Evolutionary conservation across 2,888 invertebrate species (phyloP).

Genomic region (Sycophila texana): DNA sequence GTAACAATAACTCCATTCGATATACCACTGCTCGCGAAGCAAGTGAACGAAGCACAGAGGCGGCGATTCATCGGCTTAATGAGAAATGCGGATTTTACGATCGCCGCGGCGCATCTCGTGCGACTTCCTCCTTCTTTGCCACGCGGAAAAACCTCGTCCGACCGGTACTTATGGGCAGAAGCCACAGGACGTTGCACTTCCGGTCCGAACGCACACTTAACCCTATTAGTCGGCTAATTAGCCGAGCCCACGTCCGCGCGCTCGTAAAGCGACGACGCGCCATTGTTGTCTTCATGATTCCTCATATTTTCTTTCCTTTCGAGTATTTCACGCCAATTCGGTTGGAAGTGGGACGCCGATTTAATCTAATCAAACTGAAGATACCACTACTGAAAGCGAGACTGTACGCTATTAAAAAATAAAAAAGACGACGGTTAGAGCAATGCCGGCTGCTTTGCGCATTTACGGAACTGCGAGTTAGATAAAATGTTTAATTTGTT

Average conservation of each 20-base stretch:
- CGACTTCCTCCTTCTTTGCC: conserved; percentile 10
- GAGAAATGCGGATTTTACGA: conserved; percentile 26
- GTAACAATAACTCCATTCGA: too few species aligned
- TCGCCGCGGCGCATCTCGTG: conserved; percentile 15
- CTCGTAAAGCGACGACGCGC: neutral
- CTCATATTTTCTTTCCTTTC: neutral
- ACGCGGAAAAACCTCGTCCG: conserved; percentile 11
- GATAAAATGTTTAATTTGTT: too few species aligned
- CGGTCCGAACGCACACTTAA: conserved; percentile 63
- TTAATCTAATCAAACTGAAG: neutral
- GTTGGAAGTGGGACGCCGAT: neutral
- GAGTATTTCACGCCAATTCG: conserved; percentile 34
- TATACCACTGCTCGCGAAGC: too few species aligned
- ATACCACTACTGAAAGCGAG: neutral
- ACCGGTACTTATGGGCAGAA: neutral
- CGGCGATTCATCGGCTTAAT: conserved; percentile 22
- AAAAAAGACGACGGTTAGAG: too few species aligned
- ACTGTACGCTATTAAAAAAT: too few species aligned
- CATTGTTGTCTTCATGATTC: neutral
- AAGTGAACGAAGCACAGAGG: neutral
- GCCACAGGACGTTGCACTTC: conserved; percentile 61
- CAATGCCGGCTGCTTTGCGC: too few species aligned
- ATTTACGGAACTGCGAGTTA: too few species aligned
- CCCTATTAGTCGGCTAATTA: conserved; percentile 67
- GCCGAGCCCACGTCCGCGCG: conserved; percentile 57